Conservation (phyloP, 2,113 vertebrate species). For the Antechinus stuartii region DNA sequence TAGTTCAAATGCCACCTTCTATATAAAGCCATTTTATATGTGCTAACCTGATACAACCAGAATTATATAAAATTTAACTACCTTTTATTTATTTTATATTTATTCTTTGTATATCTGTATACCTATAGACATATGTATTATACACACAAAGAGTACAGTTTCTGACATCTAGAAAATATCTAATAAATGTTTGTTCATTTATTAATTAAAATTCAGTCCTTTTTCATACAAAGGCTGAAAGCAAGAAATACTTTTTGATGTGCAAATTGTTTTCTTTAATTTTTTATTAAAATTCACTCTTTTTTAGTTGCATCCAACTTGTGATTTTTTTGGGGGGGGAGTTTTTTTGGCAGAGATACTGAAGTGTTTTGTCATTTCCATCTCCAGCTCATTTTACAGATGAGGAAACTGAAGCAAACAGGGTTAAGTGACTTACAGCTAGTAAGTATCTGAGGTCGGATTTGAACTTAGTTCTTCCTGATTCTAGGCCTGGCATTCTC, state of each 20-base stretch:
- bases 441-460: neutral
- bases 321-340: neutral
- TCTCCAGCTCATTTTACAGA: neutral
- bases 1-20: neutral
- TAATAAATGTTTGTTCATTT: neutral
- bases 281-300: neutral
- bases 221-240: neutral
- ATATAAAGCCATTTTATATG: neutral
- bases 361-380: neutral
- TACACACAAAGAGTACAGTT: neutral
- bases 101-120: neutral
- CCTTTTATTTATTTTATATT: neutral
- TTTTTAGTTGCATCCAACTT: neutral
- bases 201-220: neutral
- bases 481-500: neutral
- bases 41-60: neutral
- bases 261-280: neutral
- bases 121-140: neutral
- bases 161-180: neutral
- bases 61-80: neutral
- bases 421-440: neutral
- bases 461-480: neutral
- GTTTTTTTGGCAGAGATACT: neutral
- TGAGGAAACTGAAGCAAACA: neutral
- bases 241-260: neutral